Conservation (phyloP, 2,888 invertebrate genomes). For the Heliconius aoede region DNA sequence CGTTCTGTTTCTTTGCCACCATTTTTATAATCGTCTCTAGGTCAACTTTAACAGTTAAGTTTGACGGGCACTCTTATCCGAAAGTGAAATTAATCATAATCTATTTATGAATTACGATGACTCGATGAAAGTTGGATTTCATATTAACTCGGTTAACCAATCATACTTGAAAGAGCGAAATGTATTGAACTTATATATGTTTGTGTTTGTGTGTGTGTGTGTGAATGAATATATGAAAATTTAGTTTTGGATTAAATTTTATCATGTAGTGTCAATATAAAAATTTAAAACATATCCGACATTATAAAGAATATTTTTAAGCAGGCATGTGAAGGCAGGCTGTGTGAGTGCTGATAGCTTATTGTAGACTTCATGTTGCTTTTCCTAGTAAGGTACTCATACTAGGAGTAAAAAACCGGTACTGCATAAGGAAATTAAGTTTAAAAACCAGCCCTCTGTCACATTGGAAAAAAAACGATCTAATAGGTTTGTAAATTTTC, state of each 20-base stretch:
- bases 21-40: conserved; percentile 47
- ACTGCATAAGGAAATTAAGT: neutral
- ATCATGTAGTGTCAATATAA: no score
- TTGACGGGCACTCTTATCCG: conserved; percentile 37
- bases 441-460: no score
- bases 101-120: conserved; percentile 39
- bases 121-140: conserved; percentile 39
- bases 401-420: neutral
- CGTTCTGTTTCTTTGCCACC: conserved; percentile 56
- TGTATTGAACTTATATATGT: conserved; percentile 16
- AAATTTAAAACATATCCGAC: no score
- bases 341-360: neutral
- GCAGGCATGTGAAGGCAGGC: neutral
- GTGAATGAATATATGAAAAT: no score
- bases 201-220: no score
- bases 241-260: no score
- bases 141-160: conserved; percentile 28
- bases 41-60: conserved; percentile 40
- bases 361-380: neutral
- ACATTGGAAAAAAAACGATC: no score
- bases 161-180: conserved; percentile 33
- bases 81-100: conserved; percentile 42
- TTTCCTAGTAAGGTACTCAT: neutral
- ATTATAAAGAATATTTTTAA: no score
- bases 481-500: no score